Percentiles rank a stretch among this genome's conserved stretches.
These are phyloP conservation scores for Notodonta dromedarius DNA, from an alignment of 2,888 invertebrate species.

Conservation along the genomic window DNA sequence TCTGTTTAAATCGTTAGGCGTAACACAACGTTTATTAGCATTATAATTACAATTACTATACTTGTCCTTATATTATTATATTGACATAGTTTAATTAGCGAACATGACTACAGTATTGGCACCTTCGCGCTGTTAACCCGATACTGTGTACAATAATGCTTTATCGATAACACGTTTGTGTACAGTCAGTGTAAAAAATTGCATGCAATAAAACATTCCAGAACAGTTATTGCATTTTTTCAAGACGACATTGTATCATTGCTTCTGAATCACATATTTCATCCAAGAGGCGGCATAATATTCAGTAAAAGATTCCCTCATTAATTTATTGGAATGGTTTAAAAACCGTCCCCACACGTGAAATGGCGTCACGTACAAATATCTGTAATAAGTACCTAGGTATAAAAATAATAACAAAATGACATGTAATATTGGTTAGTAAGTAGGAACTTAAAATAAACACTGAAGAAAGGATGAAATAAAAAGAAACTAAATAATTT, in stretches of 20 bases:
- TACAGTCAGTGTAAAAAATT: conserved; percentile 2
- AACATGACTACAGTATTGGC: conserved; percentile 62
- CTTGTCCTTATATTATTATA: conserved; percentile 54
- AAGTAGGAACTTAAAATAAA: too few relatives aligned
- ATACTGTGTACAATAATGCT: conserved; percentile 36
- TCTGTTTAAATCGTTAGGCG: conserved; percentile 29
- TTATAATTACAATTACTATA: conserved; percentile 45
- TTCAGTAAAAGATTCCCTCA: too few relatives aligned
- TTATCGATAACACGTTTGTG: conserved; percentile 26
- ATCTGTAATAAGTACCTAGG: too few relatives aligned
- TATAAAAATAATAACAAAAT: too few relatives aligned
- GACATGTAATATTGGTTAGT: too few relatives aligned
- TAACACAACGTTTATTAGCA: conserved; percentile 56
- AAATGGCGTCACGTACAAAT: too few relatives aligned
- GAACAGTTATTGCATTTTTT: too few relatives aligned
- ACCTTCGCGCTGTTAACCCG: conserved; percentile 53
- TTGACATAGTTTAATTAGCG: conserved; percentile 70
- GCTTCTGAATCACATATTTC: too few relatives aligned
- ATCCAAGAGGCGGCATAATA: too few relatives aligned
- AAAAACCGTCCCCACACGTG: too few relatives aligned
- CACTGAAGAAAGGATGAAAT: conserved; percentile 25
- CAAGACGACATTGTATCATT: too few relatives aligned
- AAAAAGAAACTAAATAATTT: conserved; percentile 55
- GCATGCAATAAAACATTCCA: not conserved
- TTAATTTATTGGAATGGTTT: too few relatives aligned